Evolutionary conservation across 2,797 vertebrate species (phyloP), one percentile per base, ranked within the genome.

Genomic region (Hoplostethus mediterraneus): DNA sequence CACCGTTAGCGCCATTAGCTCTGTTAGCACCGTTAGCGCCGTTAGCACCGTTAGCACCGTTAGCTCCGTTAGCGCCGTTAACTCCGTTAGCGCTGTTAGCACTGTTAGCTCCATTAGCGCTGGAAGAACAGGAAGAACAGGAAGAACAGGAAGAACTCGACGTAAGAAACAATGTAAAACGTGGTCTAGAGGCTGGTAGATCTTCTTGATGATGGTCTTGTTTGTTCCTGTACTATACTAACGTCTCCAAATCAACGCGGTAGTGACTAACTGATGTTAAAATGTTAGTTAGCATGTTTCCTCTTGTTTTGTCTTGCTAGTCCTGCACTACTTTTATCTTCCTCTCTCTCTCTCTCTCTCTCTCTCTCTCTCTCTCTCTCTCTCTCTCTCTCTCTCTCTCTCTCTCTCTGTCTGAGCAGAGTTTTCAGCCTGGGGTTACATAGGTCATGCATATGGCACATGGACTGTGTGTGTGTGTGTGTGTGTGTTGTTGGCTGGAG

Each of bases 401-500:
- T 1, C 0, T 33, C 47, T 51, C 31, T 54, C 5, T 16, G n/a
- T 45, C 33, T 33, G 33, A 6, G 33, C 33, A 33, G 4, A 21
- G 38, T 57, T 81, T 69, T 60, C 17, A 73, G 69, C 63, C 33
- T 4, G 21, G 21, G 60, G 54, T 36, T 12, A 48, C 3, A 3
- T n/a, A 17, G 6, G 48, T 71, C 47, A 30, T 61, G 33, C 40
- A 5, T 57, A 44, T 31, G 31, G 49, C 45, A 25, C 30, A 36
- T 6, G 59, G 58, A 49, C 71, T 42, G 2, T 21, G 57, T 66
- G 67, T 51, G 65, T 55, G 57, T 66, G 67, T 51, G 65, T 55
- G 61, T 67, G 47, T 81, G 59, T 9, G 5, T 54, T 61, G 69
- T 73, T 72, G 71, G 73, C 17, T 5, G 54, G 25, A 54, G 45